A percentile compares a stretch with the other conserved stretches of the same genome.
phyloP scores from a whole-genome alignment of 1,140 invertebrate genomes.

The Drosophila insularis region DNA sequence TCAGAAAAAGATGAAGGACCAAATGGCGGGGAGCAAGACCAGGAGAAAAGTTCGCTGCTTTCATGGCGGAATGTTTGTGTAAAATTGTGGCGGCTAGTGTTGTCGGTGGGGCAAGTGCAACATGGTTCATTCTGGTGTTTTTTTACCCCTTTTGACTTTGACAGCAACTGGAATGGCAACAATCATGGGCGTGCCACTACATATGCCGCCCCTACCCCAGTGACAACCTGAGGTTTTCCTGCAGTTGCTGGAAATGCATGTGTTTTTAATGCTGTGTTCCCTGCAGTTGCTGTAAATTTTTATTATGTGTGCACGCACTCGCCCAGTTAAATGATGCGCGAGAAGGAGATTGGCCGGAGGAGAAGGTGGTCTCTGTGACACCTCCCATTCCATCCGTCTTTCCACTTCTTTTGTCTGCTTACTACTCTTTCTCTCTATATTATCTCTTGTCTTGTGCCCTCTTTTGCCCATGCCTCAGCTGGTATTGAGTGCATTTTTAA shows the following conservation, averaged over 20 bases:
- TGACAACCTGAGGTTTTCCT: constrained; percentile 56
- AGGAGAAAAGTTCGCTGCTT: not conserved
- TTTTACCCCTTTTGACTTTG: constrained; percentile 7
- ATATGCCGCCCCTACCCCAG: constrained; percentile 24
- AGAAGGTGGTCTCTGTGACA: not conserved
- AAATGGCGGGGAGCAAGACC: not conserved
- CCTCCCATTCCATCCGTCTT: constrained; percentile 7
- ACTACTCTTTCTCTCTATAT: not conserved
- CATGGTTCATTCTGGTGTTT: not conserved
- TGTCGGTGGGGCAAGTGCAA: constrained; percentile 13
- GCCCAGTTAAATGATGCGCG: constrained; percentile 48
- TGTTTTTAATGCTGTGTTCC: constrained; percentile 31
- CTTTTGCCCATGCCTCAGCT: constrained; percentile 32
- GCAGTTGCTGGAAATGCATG: not conserved
- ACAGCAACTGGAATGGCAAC: constrained; percentile 13
- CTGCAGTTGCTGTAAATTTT: constrained; percentile 54
- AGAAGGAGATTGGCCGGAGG: constrained; percentile 3
- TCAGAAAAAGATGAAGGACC: constrained; percentile 6
- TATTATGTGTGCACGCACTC: constrained; percentile 58
- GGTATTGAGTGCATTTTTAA: constrained; percentile 70
- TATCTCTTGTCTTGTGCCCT: constrained; percentile 20
- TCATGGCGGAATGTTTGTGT: constrained; percentile 25
- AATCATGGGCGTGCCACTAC: constrained; percentile 35
- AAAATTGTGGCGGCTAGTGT: constrained; percentile 20
- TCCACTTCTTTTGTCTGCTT: constrained; percentile 11